phyloP scores from a whole-genome alignment of 2,888 invertebrate genomes.

The Dastarcus helophoroides region DNA sequence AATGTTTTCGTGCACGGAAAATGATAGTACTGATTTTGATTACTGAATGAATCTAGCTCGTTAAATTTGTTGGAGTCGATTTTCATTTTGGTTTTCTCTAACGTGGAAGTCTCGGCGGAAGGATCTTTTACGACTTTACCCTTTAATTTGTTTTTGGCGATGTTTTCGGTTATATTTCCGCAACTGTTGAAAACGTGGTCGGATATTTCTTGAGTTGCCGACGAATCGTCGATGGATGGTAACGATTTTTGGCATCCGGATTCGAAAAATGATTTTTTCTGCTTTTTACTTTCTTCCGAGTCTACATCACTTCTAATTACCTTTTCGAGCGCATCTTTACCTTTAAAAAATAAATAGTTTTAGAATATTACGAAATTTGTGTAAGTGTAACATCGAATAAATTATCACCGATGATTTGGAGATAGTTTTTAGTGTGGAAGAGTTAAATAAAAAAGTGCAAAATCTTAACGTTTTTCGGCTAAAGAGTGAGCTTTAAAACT shows the following conservation, averaged over 20 bases:
- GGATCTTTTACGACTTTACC: conserved; percentile 10
- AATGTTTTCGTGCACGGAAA: conserved; percentile 15
- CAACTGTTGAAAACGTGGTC: conserved; percentile 15
- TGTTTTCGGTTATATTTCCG: conserved; percentile 14
- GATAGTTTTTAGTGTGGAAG: no score
- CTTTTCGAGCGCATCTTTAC: conserved; percentile 5
- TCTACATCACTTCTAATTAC: conserved; percentile 5
- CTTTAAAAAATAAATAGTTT: conserved; percentile 11
- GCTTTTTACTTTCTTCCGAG: conserved; percentile 11
- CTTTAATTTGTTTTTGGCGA: conserved; percentile 17
- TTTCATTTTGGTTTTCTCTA: conserved; percentile 11
- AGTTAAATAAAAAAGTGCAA: no score
- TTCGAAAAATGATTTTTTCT: conserved; percentile 21
- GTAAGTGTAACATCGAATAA: no score
- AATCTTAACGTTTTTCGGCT: no score
- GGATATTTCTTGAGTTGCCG: conserved; percentile 16
- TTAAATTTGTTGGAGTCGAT: conserved; percentile 22
- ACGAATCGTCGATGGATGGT: conserved; percentile 21
- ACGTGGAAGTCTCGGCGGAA: conserved; percentile 6
- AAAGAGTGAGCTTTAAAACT: no score
- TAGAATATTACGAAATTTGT: no score
- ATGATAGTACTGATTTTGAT: conserved; percentile 13
- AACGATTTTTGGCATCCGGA: conserved; percentile 29
- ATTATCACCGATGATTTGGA: no score
- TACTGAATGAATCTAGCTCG: conserved; percentile 22